Evolutionary conservation across 2,113 vertebrate species (phyloP), one percentile per base, ranked within the genome.

Genomic region (Aptenodytes patagonicus): DNA sequence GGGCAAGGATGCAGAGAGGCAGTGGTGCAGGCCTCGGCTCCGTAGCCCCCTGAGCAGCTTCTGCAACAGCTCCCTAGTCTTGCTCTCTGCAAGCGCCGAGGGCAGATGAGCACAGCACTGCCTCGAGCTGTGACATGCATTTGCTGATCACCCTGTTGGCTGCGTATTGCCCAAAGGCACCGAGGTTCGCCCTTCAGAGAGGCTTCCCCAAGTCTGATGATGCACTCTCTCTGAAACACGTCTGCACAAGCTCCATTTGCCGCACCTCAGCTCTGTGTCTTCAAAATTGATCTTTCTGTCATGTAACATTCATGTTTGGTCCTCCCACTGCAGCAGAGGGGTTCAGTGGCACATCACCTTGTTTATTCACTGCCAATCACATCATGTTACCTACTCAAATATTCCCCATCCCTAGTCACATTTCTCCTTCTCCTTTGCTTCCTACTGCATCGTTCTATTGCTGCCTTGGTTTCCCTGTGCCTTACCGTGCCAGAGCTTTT

Each of bases 331-430:
- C 36, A 55, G n/a, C 2, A 1, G 57, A 71, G 51, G 82, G n/a
- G 26, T 68, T 87, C 54, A n/a, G 1, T 34, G 77, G 49, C 1
- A 7, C 40, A 44, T 83, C 91, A 75, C 81, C n/a, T 32, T 60
- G 83, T 95, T 89, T 91, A 52, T 86, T 95, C 87, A 86, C 91
- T 81, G 71, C 73, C 93, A 83, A 9, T 95, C 92, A 88, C 60
- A 87, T 80, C 57, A 94, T 83, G 90, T 94, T 87, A 71, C 66
- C 86, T 51, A 20, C 58, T 75, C 51, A 47, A 61, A 1, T 75
- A 32, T 66, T 61, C 58, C 83, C 70, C 34, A 54, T 81, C 60
- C 40, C 68, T 76, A 34, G 58, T 58, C 71, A 87, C 10, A 17
- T 64, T 68, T 87, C 76, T 89, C 36, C 28, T 76, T 70, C 72